Evolutionary conservation across 2,797 vertebrate genomes (phyloP).

Genomic region (Xenentodon cancila): DNA sequence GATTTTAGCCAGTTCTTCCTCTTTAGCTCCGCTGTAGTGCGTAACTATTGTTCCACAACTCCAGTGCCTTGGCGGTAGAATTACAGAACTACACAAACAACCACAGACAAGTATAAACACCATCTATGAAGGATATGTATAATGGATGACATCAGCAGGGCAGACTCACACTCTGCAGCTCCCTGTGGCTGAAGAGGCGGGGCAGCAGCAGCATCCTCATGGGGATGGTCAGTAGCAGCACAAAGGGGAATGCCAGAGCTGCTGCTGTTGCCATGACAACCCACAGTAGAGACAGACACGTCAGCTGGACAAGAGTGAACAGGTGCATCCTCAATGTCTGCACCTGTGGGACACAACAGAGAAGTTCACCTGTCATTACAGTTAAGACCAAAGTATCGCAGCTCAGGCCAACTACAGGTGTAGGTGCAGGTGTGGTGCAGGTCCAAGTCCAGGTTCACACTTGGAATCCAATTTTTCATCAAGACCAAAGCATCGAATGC

Average conservation of each 20-base stretch:
- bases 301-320: conserved; percentile 89
- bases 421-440: too few species aligned
- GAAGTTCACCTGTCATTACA: not conserved
- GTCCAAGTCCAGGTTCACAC: too few species aligned
- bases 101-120: too few species aligned
- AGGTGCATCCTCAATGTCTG: conserved; percentile 92
- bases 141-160: not conserved
- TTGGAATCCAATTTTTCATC: too few species aligned
- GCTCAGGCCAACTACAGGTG: too few species aligned
- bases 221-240: conserved; percentile 92
- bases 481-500: too few species aligned
- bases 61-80: too few species aligned
- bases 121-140: not conserved
- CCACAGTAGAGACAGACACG: conserved; percentile 90
- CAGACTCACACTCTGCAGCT: conserved; percentile 90
- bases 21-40: too few species aligned
- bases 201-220: conserved; percentile 89
- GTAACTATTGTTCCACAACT: too few species aligned
- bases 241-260: conserved; percentile 91
- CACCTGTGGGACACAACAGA: conserved; percentile 77
- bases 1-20: too few species aligned
- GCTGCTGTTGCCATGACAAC: conserved; percentile 91
- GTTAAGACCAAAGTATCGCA: conserved; percentile 22
- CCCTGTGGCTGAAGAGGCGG: conserved; percentile 85
- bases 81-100: too few species aligned